Evolutionary conservation across 1,140 invertebrate species (phyloP).

Genomic region (Papilio machaon): DNA sequence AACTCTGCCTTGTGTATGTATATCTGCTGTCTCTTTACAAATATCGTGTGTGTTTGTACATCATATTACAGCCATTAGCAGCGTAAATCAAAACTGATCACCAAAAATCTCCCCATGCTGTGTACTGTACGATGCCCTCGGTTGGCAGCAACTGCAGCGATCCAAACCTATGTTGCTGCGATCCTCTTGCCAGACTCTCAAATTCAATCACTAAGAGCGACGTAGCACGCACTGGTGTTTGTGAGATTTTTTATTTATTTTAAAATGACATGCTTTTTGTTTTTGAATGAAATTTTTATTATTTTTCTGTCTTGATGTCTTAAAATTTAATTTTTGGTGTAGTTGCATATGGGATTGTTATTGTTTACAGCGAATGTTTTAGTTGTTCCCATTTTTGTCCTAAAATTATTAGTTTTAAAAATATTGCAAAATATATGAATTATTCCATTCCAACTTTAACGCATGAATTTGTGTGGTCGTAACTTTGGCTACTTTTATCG

Average conservation of each 20-base stretch:
- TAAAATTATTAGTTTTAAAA: not conserved
- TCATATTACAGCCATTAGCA: not conserved
- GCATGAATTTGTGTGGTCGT: not conserved
- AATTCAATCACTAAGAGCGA: not conserved
- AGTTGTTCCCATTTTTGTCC: not conserved
- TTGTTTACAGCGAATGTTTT: not conserved
- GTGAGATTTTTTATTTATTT: not conserved
- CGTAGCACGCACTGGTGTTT: not conserved
- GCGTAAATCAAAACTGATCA: not conserved
- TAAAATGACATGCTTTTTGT: not conserved
- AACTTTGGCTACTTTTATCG: conserved; percentile 1
- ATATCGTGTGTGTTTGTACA: not conserved
- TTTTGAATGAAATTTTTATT: not conserved
- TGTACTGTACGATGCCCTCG: not conserved
- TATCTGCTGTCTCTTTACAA: not conserved
- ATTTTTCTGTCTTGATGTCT: not conserved
- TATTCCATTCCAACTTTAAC: not conserved
- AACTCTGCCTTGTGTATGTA: not conserved
- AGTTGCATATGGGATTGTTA: not conserved
- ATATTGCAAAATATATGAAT: not conserved
- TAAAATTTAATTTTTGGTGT: not conserved
- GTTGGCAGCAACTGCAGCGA: not conserved
- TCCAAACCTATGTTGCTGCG: not conserved
- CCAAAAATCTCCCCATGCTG: not conserved
- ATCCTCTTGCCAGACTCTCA: not conserved